Evolutionary conservation across 2,113 vertebrate genomes (phyloP).

Genomic region (Anhinga rufa): DNA sequence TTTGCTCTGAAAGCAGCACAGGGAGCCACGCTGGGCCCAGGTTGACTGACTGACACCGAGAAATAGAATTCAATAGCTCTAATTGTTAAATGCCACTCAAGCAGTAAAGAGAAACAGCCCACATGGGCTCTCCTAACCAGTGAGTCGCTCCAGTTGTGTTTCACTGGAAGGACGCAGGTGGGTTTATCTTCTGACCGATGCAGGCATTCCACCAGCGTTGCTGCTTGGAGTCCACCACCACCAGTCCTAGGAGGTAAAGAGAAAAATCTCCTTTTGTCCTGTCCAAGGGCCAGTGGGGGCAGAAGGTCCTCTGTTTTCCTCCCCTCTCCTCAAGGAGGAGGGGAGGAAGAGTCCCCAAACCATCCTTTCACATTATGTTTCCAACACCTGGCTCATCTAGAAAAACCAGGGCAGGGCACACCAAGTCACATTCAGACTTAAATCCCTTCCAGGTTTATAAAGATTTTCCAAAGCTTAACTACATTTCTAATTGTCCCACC

Average conservation of each 20-base stretch:
- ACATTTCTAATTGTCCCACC: conserved; percentile 47
- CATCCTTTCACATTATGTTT: background rate
- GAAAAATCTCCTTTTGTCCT: background rate
- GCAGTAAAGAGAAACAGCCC: background rate
- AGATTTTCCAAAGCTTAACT: conserved; percentile 49
- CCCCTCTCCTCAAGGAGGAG: background rate
- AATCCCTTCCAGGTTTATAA: conserved; percentile 38
- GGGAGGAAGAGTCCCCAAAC: background rate
- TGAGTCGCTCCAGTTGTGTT: background rate
- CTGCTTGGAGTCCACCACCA: background rate
- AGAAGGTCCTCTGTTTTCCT: background rate
- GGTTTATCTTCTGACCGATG: background rate
- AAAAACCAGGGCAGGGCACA: background rate
- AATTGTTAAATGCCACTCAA: background rate
- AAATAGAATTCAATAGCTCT: conserved; percentile 1
- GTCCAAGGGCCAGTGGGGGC: background rate
- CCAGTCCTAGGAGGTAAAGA: background rate
- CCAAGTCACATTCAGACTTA: background rate
- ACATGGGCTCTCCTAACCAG: background rate
- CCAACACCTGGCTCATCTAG: background rate
- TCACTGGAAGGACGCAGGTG: background rate
- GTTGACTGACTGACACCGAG: background rate
- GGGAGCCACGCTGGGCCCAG: background rate
- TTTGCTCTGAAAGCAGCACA: conserved; percentile 21
- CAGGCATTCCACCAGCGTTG: background rate